Evolutionary conservation across 2,888 invertebrate genomes (phyloP).

Genomic region (Imbricaverruca yamaguchii): DNA sequence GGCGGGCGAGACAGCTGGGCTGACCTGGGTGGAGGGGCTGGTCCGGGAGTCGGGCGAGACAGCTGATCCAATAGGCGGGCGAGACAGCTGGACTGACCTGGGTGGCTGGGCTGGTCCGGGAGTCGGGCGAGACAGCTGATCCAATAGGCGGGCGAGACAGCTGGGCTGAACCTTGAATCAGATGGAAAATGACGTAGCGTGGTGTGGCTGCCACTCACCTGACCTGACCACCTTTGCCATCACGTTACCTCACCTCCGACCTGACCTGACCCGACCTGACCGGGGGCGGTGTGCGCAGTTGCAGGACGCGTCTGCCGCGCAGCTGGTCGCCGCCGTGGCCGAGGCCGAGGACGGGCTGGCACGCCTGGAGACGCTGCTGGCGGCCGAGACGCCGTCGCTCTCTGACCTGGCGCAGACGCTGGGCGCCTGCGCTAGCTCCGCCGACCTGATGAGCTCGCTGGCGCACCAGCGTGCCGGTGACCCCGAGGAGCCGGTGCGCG

Average conservation of each 20-base stretch:
- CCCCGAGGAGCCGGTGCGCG: neutral
- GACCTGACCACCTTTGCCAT: too few species aligned
- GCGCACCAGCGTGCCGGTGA: neutral
- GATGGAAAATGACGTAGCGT: too few species aligned
- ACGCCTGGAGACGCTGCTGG: neutral
- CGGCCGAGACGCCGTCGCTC: neutral
- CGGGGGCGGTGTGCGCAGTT: too few species aligned
- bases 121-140: too few species aligned
- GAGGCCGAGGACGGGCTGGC: neutral
- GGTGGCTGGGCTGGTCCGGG: too few species aligned
- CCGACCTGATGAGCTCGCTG: neutral
- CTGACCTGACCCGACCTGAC: too few species aligned
- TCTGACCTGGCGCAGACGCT: neutral
- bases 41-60: too few species aligned
- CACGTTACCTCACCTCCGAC: too few species aligned
- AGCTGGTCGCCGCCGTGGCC: neutral
- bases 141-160: too few species aligned
- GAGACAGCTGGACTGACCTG: neutral
- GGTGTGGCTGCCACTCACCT: too few species aligned
- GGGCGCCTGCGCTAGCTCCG: neutral
- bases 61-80: too few species aligned
- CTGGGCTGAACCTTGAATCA: too few species aligned
- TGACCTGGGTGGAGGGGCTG: neutral
- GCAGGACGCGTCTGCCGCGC: neutral
- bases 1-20: neutral